Conservation (phyloP, 2,797 vertebrate genomes). For the Loris lydekkerianus region DNA sequence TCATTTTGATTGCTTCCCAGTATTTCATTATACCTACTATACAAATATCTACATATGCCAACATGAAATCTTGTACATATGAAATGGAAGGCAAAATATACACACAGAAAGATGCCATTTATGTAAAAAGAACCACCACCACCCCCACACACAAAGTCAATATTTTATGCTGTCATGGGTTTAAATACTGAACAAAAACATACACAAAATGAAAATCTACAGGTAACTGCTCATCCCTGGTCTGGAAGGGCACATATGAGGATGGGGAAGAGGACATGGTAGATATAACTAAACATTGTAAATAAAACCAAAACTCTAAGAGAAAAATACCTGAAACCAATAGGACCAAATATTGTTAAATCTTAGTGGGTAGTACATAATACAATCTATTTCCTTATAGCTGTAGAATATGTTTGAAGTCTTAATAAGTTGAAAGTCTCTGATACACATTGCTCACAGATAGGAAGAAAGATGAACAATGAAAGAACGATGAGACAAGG, state of each 20-base stretch:
- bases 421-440: neutral
- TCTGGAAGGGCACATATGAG: neutral
- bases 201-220: neutral
- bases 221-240: neutral
- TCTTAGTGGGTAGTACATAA: neutral
- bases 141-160: neutral
- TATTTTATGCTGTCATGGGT: neutral
- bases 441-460: neutral
- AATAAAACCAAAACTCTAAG: neutral
- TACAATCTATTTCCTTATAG: constrained; percentile 17
- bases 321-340: neutral
- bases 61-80: constrained; percentile 33
- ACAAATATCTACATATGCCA: constrained; percentile 51
- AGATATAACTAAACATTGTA: neutral
- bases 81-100: constrained; percentile 53
- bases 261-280: neutral
- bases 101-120: constrained; percentile 8
- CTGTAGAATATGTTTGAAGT: neutral
- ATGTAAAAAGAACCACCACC: neutral
- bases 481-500: neutral
- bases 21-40: constrained; percentile 38
- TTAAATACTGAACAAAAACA: constrained; percentile 1
- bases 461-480: neutral
- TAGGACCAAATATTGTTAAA: neutral
- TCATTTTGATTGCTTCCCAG: constrained; percentile 63